These are phyloP conservation scores for Centroberyx gerrardi DNA, from an alignment of 2,797 vertebrate species.

Conservation along the genomic window DNA sequence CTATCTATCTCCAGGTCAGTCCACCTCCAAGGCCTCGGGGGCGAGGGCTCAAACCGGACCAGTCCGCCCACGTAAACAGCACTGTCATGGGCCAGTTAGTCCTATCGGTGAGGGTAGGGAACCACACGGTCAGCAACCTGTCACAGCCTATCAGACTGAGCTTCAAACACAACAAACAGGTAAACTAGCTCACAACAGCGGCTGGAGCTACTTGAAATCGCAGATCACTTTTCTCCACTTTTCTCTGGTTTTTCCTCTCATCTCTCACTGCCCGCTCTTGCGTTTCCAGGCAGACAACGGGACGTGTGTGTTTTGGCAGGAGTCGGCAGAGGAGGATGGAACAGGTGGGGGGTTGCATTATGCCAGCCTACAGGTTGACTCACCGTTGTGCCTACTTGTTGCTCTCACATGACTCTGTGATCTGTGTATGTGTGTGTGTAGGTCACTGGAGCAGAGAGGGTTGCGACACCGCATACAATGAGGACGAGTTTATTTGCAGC, in stretches of 20 bases:
- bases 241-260: too few relatives aligned
- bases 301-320: constrained; percentile 82
- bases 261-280: neutral
- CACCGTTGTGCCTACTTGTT: neutral
- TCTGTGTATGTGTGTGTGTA: constrained; percentile 38
- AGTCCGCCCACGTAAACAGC: neutral
- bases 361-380: neutral
- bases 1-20: constrained; percentile 23
- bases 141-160: constrained; percentile 67
- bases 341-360: constrained; percentile 50
- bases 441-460: constrained; percentile 78
- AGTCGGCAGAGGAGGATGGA: neutral
- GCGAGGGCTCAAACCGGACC: fast-evolving
- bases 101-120: constrained; percentile 76
- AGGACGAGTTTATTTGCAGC: constrained; percentile 65
- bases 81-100: constrained; percentile 55
- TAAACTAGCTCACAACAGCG: constrained; percentile 18
- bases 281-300: constrained; percentile 66
- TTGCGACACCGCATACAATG: constrained; percentile 44
- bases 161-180: constrained; percentile 66
- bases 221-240: too few relatives aligned
- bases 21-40: fast-evolving
- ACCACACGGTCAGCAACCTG: constrained; percentile 60
- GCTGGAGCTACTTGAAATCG: neutral
- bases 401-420: neutral